A percentile compares a stretch with the other conserved stretches of the same genome.
Conservation (phyloP, 2,797 vertebrate species). For the Pogonophryne albipinna region DNA sequence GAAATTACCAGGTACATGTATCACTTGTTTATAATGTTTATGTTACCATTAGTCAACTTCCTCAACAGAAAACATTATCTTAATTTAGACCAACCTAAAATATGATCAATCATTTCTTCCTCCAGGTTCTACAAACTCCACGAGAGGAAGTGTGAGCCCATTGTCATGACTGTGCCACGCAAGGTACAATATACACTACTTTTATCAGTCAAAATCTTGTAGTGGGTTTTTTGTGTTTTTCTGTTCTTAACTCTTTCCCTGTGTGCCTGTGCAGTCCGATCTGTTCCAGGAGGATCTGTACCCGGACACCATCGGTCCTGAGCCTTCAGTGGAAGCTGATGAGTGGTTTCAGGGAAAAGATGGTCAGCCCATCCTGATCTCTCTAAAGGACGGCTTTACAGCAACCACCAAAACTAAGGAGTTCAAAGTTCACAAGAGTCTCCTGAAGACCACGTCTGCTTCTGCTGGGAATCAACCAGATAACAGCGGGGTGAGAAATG, state of each 20-base stretch:
- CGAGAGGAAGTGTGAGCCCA: slow-evolving; percentile 92
- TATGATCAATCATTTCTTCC: slow-evolving; percentile 15
- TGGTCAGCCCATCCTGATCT: slow-evolving; percentile 80
- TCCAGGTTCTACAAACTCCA: slow-evolving; percentile 94
- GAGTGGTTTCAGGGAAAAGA: slow-evolving; percentile 86
- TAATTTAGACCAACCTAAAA: not conserved
- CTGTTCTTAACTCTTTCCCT: not conserved
- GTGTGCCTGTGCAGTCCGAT: slow-evolving; percentile 77
- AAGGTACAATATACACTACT: slow-evolving; percentile 82
- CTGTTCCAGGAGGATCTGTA: slow-evolving; percentile 88
- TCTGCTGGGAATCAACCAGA: slow-evolving; percentile 40
- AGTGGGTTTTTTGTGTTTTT: not conserved
- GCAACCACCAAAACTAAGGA: slow-evolving; percentile 84
- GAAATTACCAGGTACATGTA: slow-evolving; percentile 90
- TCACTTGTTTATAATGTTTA: not conserved
- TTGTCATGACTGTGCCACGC: slow-evolving; percentile 93
- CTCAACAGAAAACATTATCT: not conserved
- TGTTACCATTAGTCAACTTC: not conserved
- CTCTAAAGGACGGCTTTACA: slow-evolving; percentile 84
- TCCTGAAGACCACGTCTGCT: slow-evolving; percentile 77
- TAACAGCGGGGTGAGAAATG: slow-evolving; percentile 65
- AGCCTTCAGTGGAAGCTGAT: slow-evolving; percentile 83
- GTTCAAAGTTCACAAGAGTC: slow-evolving; percentile 88
- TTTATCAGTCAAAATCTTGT: not conserved
- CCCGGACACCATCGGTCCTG: slow-evolving; percentile 85